Evolutionary conservation across 2,797 vertebrate species (phyloP).

Genomic region (Lemur catta): DNA sequence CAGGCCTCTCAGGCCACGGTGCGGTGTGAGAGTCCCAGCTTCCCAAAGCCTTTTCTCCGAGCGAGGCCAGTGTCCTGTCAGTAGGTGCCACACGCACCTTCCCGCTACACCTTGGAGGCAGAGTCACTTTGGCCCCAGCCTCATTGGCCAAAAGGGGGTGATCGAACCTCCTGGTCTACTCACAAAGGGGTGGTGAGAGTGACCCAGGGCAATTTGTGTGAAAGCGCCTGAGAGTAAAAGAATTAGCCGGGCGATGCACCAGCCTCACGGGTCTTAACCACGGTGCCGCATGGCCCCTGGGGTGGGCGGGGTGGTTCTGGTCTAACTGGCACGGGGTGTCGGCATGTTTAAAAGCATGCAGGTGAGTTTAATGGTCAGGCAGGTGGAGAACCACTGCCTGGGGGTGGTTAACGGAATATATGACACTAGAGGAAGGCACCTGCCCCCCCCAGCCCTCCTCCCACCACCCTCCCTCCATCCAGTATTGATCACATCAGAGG

Average conservation of each 20-base stretch:
- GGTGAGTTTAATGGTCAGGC: no score
- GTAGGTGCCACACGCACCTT: neutral
- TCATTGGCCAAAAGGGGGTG: neutral
- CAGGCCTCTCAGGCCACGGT: accelerated
- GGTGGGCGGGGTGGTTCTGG: neutral
- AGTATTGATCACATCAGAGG: accelerated
- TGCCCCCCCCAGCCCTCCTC: no score
- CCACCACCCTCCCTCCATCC: neutral
- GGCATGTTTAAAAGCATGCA: accelerated
- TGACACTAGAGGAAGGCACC: accelerated
- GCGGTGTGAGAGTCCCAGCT: accelerated
- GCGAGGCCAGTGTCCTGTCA: accelerated
- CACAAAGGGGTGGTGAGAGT: neutral
- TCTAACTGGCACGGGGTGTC: accelerated
- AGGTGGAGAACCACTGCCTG: neutral
- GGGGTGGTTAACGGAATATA: accelerated
- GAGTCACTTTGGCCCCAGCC: neutral
- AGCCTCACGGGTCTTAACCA: neutral
- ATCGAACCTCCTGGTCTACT: no score
- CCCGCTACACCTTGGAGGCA: no score
- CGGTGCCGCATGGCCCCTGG: accelerated
- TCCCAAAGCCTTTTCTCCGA: neutral
- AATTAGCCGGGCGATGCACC: neutral
- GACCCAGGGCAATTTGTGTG: neutral
- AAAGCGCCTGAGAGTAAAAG: neutral